These are phyloP conservation scores for Mormyrops boulengeri DNA, from an alignment of 2,797 vertebrate genomes.

Conservation along the genomic window DNA sequence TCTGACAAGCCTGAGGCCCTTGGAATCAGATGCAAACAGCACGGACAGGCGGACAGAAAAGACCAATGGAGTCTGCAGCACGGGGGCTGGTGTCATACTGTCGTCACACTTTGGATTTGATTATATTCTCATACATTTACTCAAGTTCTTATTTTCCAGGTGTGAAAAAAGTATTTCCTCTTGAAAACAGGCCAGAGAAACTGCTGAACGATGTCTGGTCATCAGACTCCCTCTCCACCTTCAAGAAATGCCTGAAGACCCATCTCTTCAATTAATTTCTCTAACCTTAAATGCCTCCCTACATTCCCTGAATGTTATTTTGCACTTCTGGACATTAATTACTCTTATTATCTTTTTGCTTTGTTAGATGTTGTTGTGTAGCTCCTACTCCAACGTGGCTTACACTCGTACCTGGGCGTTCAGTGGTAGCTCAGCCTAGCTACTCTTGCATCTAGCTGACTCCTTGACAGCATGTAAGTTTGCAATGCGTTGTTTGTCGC, in stretches of 20 bases:
- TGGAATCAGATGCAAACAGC: not conserved
- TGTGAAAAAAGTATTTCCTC: not conserved
- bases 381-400: not conserved
- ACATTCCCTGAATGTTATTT: not conserved
- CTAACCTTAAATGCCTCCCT: not conserved
- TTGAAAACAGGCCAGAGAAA: not conserved
- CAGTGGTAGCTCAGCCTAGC: not conserved
- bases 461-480: not conserved
- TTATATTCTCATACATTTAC: not conserved
- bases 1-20: not conserved
- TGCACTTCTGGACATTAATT: not conserved
- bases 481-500: not conserved
- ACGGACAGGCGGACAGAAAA: not conserved
- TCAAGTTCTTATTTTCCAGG: not conserved
- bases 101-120: not conserved
- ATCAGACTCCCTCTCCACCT: not conserved
- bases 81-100: not conserved
- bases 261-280: not conserved
- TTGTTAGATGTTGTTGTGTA: not conserved
- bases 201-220: not conserved
- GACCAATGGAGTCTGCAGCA: not conserved
- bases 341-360: not conserved
- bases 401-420: not conserved
- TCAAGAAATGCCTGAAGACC: not conserved
- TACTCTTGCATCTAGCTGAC: not conserved